Evolutionary conservation across 2,888 invertebrate species (phyloP).

Genomic region (Leucophenga maculata): DNA sequence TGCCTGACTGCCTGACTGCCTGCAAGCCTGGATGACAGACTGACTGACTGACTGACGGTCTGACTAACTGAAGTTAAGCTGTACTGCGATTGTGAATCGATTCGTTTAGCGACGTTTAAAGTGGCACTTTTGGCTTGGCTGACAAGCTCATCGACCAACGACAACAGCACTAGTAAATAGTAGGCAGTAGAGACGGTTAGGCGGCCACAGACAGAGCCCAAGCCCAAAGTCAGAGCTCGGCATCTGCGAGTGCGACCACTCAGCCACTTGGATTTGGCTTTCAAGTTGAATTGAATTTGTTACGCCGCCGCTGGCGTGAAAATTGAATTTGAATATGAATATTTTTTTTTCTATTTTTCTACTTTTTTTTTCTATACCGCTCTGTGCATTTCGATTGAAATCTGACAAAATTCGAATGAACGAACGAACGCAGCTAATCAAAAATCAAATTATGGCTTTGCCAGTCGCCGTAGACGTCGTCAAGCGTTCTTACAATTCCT

Average conservation of each 20-base stretch:
- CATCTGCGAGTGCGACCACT: not conserved
- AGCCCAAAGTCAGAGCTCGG: not conserved
- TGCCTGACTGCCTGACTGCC: not conserved
- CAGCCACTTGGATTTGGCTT: not conserved
- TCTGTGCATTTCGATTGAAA: not conserved
- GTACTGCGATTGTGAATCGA: constrained; percentile 10
- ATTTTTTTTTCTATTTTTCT: constrained; percentile 3
- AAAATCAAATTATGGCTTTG: constrained; percentile 18
- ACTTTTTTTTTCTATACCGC: not conserved
- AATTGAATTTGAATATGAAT: constrained; percentile 22
- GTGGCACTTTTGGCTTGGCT: constrained; percentile 16
- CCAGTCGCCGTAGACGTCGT: not conserved
- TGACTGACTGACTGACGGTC: not conserved
- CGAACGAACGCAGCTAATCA: constrained; percentile 2
- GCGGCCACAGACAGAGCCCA: not conserved
- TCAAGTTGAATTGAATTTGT: constrained; percentile 16
- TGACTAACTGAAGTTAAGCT: not conserved
- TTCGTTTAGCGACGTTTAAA: constrained; percentile 18
- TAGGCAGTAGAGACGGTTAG: too few relatives aligned
- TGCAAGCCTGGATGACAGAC: not conserved
- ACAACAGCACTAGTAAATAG: not conserved
- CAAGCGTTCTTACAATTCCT: too few relatives aligned
- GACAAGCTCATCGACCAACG: constrained; percentile 11
- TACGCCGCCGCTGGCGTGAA: constrained; percentile 17
- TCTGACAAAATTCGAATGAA: not conserved